Evolutionary conservation across 2,113 vertebrate genomes (phyloP).

Genomic region (Isichthys henryi): DNA sequence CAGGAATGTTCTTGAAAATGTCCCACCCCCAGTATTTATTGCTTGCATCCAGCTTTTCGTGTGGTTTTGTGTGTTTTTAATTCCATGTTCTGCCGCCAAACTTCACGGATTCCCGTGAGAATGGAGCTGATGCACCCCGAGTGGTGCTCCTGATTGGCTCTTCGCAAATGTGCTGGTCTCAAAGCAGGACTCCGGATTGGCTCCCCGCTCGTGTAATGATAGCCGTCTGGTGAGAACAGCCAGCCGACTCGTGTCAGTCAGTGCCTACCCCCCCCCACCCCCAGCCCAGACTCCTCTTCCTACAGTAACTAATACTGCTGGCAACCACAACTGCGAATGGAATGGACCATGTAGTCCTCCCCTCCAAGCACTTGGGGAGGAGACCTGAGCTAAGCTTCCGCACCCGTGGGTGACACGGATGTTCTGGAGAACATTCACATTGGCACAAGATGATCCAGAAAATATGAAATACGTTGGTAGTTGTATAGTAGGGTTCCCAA

Average conservation of each 20-base stretch:
- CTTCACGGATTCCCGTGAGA: neutral
- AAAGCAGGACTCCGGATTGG: neutral
- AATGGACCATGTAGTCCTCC: neutral
- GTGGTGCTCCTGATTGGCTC: neutral
- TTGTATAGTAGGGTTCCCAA: neutral
- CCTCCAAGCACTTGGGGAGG: neutral
- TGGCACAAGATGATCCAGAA: neutral
- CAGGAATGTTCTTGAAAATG: slow-evolving; percentile 23
- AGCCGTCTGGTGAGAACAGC: neutral
- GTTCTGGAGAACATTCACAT: neutral
- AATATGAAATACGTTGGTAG: neutral
- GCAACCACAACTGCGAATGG: neutral
- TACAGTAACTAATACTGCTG: neutral
- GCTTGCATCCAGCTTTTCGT: slow-evolving; percentile 33
- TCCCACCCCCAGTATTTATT: slow-evolving; percentile 16
- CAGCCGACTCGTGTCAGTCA: neutral
- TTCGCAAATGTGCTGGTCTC: neutral
- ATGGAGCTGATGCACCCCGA: too few relatives aligned
- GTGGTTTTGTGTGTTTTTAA: slow-evolving; percentile 12
- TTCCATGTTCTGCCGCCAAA: neutral
- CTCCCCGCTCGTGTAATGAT: neutral
- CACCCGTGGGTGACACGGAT: neutral
- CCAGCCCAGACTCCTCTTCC: neutral
- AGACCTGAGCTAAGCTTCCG: neutral
- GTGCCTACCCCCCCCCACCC: neutral